Evolutionary conservation across 2,888 invertebrate genomes (phyloP).

Genomic region (Euproctis similis): DNA sequence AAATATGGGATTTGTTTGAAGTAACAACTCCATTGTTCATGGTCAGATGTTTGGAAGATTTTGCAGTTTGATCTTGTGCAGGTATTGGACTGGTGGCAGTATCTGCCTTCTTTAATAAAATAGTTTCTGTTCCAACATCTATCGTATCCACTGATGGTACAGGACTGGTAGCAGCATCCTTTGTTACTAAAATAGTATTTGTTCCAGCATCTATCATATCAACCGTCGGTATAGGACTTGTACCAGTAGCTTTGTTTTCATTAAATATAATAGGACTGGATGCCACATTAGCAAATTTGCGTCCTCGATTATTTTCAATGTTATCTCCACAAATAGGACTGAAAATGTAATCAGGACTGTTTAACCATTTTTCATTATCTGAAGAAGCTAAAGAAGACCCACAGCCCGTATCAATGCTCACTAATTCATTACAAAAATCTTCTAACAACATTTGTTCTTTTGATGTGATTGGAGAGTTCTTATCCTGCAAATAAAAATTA

Average conservation of each 20-base stretch:
- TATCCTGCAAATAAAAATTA: too few relatives aligned
- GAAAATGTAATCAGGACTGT: constrained; percentile 47
- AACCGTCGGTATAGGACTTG: constrained; percentile 6
- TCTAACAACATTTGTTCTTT: constrained; percentile 10
- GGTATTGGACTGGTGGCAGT: constrained; percentile 3
- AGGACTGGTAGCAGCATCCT: constrained; percentile 1
- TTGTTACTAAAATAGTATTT: too few relatives aligned
- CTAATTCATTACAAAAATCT: constrained; percentile 25
- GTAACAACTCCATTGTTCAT: constrained; percentile 7
- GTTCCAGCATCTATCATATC: background rate
- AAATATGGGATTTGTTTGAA: background rate
- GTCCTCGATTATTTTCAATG: constrained; percentile 20
- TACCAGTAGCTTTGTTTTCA: constrained; percentile 15
- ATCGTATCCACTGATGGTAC: constrained; percentile 1
- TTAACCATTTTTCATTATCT: constrained; percentile 47
- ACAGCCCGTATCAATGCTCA: constrained; percentile 56
- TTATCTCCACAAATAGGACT: constrained; percentile 29
- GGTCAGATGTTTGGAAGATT: background rate
- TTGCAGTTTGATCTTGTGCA: background rate
- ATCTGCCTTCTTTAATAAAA: too few relatives aligned
- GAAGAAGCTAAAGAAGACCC: constrained; percentile 59
- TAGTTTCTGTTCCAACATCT: too few relatives aligned
- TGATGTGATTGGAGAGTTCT: constrained; percentile 1
- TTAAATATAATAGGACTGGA: constrained; percentile 26
- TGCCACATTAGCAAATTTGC: constrained; percentile 15